These are phyloP conservation scores for Dipodomys merriami DNA, from an alignment of 2,113 vertebrate genomes.

Conservation along the genomic window DNA sequence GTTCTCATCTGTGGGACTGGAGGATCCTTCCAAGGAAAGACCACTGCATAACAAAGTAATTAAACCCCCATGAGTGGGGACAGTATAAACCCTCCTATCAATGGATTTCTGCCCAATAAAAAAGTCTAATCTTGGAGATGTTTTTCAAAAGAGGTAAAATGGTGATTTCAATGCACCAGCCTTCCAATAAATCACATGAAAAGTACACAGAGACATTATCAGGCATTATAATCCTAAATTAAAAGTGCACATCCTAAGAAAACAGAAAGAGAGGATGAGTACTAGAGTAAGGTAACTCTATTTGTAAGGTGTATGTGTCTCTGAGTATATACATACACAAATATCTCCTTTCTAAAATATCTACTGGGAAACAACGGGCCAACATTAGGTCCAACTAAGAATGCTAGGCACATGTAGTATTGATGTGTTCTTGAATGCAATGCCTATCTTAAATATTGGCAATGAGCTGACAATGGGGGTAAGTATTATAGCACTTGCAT, in stretches of 20 bases:
- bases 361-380: slow-evolving; percentile 49
- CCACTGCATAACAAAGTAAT: slow-evolving; percentile 35
- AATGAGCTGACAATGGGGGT: neutral
- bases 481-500: neutral
- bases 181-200: slow-evolving; percentile 52
- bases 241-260: slow-evolving; percentile 40
- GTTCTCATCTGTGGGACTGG: neutral
- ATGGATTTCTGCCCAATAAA: slow-evolving; percentile 49
- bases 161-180: slow-evolving; percentile 40
- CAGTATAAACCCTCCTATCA: neutral
- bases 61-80: neutral
- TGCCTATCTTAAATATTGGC: slow-evolving; percentile 42
- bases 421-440: slow-evolving; percentile 42
- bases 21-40: neutral
- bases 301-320: neutral
- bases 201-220: slow-evolving; percentile 57
- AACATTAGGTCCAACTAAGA: slow-evolving; percentile 40
- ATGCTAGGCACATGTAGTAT: neutral
- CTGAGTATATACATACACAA: neutral
- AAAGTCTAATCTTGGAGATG: slow-evolving; percentile 37
- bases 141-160: slow-evolving; percentile 48
- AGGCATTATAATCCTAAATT: slow-evolving; percentile 36
- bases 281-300: slow-evolving; percentile 1
- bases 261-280: slow-evolving; percentile 21
- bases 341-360: slow-evolving; percentile 7